Percentiles rank a stretch among this genome's conserved stretches.
phyloP scores from a whole-genome alignment of 2,113 vertebrate genomes.

The Gnathonemus echidnorhynchus region DNA sequence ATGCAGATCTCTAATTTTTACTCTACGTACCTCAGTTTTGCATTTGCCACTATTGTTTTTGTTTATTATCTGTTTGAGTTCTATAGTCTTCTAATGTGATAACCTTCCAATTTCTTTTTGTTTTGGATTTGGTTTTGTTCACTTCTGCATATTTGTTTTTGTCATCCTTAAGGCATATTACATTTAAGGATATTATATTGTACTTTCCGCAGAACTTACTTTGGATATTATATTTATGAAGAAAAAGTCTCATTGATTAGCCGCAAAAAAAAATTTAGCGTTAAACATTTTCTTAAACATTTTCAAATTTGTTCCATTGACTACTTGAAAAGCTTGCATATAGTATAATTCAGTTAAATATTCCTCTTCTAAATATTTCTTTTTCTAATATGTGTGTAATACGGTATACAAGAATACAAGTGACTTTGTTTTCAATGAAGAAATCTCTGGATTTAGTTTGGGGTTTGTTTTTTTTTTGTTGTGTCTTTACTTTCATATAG shows the following conservation, averaged over 20 bases:
- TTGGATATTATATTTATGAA: conserved; percentile 25
- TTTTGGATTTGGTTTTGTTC: background rate
- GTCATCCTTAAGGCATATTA: background rate
- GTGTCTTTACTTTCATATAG: background rate
- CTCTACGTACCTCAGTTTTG: conserved; percentile 20
- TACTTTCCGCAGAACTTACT: conserved; percentile 44
- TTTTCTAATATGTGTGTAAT: background rate
- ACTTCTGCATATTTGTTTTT: background rate
- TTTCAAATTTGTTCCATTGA: background rate
- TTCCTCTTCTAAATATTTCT: background rate
- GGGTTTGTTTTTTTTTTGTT: background rate
- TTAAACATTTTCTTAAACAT: background rate
- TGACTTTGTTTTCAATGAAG: background rate
- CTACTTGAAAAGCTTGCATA: background rate
- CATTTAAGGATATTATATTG: conserved; percentile 24
- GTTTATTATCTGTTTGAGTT: conserved; percentile 25
- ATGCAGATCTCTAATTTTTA: conserved; percentile 36
- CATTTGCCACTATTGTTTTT: background rate
- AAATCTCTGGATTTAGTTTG: background rate
- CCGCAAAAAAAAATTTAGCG: background rate
- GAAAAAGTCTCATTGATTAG: background rate
- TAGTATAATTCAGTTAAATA: background rate
- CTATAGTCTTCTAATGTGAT: background rate
- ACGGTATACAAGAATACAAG: background rate
- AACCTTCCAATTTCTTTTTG: background rate